Conservation (phyloP, 2,113 vertebrate species). For the Podarcis cretensis region DNA sequence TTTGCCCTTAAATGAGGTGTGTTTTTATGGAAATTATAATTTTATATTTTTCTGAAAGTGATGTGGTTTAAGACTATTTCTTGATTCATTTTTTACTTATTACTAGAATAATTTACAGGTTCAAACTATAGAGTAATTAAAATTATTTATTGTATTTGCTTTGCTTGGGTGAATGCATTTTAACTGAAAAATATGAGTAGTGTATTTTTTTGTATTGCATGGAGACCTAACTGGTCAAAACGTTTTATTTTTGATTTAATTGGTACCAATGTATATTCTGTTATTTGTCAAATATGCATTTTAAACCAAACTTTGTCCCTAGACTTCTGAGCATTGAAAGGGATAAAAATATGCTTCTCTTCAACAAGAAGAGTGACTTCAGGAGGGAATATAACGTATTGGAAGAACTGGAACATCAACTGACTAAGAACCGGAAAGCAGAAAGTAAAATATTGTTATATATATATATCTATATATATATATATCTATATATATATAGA, state of each 20-base stretch:
- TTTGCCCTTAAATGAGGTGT: background rate
- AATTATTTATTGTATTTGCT: background rate
- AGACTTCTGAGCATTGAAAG: constrained; percentile 88
- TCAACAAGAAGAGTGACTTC: constrained; percentile 81
- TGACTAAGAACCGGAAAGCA: constrained; percentile 77
- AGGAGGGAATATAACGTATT: constrained; percentile 75
- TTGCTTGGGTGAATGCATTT: background rate
- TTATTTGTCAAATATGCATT: background rate
- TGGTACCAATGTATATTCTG: background rate
- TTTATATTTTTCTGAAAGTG: background rate
- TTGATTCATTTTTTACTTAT: background rate
- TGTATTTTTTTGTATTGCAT: background rate
- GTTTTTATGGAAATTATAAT: background rate
- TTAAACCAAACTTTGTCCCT: constrained; percentile 47
- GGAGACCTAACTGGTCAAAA: background rate
- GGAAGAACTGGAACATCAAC: constrained; percentile 80
- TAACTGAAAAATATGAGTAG: background rate
- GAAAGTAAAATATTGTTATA: constrained; percentile 77
- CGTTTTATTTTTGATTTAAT: background rate
- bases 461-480: too few relatives aligned
- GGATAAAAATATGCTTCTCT: constrained; percentile 77
- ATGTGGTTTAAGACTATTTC: background rate
- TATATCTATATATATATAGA: too few relatives aligned
- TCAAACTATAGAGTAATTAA: background rate
- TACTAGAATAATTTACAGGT: background rate